These are phyloP conservation scores for Eonycteris spelaea DNA, from an alignment of 2,113 vertebrate species.

Conservation along the genomic window DNA sequence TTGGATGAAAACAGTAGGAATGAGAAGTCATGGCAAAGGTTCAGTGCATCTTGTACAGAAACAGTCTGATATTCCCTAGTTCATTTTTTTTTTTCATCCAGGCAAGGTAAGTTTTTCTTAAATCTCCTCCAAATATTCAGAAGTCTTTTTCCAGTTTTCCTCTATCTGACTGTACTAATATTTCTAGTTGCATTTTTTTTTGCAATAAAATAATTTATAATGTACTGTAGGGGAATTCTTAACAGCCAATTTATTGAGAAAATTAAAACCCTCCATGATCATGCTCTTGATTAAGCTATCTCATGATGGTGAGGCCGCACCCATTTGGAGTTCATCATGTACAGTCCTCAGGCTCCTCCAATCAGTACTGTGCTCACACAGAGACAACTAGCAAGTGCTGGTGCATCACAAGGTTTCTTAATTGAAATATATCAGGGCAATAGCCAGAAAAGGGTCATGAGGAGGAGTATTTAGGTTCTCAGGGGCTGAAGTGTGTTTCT, in stretches of 20 bases:
- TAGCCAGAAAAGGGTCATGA: neutral
- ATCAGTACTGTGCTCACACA: neutral
- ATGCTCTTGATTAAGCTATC: neutral
- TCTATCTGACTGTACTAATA: neutral
- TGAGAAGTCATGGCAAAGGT: neutral
- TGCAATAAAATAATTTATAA: conserved; percentile 31
- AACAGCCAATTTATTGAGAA: conserved; percentile 24
- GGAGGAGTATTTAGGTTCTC: neutral
- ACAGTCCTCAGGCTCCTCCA: neutral
- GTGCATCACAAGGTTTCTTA: neutral
- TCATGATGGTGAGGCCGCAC: neutral
- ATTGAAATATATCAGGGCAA: neutral
- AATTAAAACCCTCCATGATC: conserved; percentile 4
- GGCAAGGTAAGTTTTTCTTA: neutral
- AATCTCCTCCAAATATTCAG: neutral
- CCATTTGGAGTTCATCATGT: neutral
- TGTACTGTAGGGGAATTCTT: neutral
- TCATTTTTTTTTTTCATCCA: neutral
- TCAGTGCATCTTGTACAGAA: neutral
- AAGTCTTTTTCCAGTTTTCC: neutral
- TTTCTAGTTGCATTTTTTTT: neutral
- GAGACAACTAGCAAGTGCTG: neutral
- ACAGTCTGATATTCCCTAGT: neutral
- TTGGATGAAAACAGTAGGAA: neutral
- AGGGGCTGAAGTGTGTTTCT: neutral